Conservation (phyloP, 2,113 vertebrate species). For the Melozone crissalis region DNA sequence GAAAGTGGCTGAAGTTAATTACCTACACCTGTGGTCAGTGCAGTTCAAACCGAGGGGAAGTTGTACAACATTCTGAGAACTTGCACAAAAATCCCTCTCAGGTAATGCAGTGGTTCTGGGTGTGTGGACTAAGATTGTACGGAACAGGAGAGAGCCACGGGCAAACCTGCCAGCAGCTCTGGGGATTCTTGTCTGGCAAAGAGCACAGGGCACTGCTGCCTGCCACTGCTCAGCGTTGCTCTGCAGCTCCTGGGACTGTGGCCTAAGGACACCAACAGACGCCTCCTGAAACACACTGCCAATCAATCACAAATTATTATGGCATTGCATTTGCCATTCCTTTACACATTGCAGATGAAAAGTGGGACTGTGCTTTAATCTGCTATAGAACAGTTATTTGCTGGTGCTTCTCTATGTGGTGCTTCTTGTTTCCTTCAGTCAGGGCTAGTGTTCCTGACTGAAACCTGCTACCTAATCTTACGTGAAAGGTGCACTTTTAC, state of each 20-base stretch:
- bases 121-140: fast-evolving
- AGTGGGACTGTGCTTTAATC: neutral
- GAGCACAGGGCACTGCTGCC: neutral
- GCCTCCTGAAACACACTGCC: neutral
- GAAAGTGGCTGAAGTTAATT: neutral
- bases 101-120: neutral
- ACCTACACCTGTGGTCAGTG: neutral
- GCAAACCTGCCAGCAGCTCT: neutral
- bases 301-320: neutral
- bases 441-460: neutral
- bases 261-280: neutral
- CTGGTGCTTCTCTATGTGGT: neutral
- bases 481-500: neutral
- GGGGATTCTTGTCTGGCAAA: neutral
- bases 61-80: neutral
- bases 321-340: neutral
- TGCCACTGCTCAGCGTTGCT: neutral
- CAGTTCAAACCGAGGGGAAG: neutral
- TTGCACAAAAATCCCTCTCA: neutral
- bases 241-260: neutral
- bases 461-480: neutral
- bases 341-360: neutral
- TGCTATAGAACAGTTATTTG: neutral
- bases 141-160: neutral
- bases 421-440: neutral